Conservation (phyloP, 2,797 vertebrate species). For the Argyrosomus regius region DNA sequence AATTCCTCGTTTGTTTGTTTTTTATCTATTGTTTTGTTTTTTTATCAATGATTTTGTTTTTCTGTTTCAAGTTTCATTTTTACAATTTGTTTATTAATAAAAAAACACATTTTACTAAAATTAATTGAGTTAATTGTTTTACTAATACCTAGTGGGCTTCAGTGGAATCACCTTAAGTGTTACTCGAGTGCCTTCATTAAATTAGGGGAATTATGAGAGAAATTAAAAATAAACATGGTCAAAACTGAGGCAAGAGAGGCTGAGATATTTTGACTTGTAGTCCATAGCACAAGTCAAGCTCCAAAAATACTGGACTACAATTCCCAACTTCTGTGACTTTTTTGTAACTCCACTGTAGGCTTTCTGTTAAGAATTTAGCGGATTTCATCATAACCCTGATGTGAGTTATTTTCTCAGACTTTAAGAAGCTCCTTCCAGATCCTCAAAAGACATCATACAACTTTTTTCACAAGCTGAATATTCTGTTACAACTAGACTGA, state of each 20-base stretch:
- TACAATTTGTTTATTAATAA: constrained; percentile 46
- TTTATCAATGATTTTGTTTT: background rate
- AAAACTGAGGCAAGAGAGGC: background rate
- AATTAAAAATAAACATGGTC: background rate
- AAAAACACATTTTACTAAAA: constrained; percentile 8
- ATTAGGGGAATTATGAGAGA: background rate
- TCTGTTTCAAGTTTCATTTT: constrained; percentile 26
- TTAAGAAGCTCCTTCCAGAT: background rate
- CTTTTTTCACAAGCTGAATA: background rate
- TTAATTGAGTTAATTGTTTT: background rate
- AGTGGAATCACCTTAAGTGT: background rate
- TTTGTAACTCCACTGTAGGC: background rate
- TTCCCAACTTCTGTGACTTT: background rate
- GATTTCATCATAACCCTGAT: too few species aligned
- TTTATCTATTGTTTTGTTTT: too few species aligned
- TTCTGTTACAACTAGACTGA: too few species aligned
- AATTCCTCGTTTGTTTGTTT: too few species aligned
- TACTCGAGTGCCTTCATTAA: background rate
- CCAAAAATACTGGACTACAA: background rate
- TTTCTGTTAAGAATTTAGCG: background rate
- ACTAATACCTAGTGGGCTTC: background rate
- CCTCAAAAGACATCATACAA: background rate
- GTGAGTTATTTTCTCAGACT: background rate
- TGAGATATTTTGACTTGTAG: background rate
- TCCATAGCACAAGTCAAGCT: background rate